Evolutionary conservation across 1,140 invertebrate species (phyloP).

Genomic region (Hirudo medicinalis): DNA sequence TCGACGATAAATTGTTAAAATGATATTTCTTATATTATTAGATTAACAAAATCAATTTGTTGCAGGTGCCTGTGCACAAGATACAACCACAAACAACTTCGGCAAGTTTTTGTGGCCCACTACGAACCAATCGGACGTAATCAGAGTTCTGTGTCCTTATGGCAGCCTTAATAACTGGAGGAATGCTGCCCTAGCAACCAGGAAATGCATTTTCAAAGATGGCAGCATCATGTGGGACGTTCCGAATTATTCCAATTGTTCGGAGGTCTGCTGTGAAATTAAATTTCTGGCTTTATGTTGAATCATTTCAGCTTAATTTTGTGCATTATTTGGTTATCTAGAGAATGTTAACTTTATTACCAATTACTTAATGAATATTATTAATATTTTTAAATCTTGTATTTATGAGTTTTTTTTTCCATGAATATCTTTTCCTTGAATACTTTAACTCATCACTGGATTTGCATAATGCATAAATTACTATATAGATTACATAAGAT

Average conservation of each 20-base stretch:
- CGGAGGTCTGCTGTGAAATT: not conserved
- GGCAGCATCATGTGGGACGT: not conserved
- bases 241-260: conserved; percentile 8
- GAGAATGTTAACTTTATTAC: not conserved
- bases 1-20: not conserved
- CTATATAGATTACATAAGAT: too few species aligned
- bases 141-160: not conserved
- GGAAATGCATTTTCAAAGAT: not conserved
- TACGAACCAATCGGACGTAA: not conserved
- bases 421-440: too few species aligned
- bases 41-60: not conserved
- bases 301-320: not conserved
- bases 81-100: not conserved
- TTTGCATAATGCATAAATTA: too few species aligned
- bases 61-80: too few species aligned
- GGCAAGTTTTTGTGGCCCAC: not conserved
- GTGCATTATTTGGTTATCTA: not conserved
- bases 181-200: not conserved
- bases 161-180: not conserved
- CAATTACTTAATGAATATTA: not conserved
- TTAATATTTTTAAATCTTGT: too few species aligned
- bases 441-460: too few species aligned
- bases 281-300: too few species aligned
- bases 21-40: not conserved
- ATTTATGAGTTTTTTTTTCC: too few species aligned